These are phyloP conservation scores for Amphiura filiformis DNA, from an alignment of 35 echinoderm and acorn worm species.

Conservation along the genomic window DNA sequence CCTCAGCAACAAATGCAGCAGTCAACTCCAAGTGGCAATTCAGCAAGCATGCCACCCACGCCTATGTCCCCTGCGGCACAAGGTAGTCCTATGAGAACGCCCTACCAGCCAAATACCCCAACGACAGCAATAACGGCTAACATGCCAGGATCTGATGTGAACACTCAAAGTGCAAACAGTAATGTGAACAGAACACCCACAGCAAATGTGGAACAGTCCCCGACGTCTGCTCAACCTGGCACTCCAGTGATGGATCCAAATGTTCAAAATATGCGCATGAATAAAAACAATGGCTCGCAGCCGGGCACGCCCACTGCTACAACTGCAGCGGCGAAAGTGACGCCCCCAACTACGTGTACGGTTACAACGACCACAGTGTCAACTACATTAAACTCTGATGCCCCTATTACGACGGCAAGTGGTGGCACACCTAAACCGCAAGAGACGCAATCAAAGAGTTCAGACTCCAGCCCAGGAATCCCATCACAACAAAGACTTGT, in stretches of 20 bases:
- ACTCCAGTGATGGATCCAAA: slow-evolving; percentile 61
- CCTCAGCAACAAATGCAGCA: background rate
- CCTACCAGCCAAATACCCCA: slow-evolving; percentile 62
- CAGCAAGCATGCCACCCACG: slow-evolving; percentile 15
- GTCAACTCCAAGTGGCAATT: slow-evolving; percentile 14
- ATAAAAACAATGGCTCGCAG: slow-evolving; percentile 27
- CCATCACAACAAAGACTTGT: slow-evolving; percentile 73
- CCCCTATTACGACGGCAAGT: slow-evolving; percentile 13
- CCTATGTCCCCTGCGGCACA: slow-evolving; percentile 46
- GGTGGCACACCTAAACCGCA: slow-evolving; percentile 8
- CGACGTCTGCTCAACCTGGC: slow-evolving; percentile 72
- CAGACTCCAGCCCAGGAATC: slow-evolving; percentile 4
- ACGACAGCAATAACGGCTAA: slow-evolving; percentile 49
- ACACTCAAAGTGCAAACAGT: background rate
- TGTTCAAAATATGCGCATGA: slow-evolving; percentile 31
- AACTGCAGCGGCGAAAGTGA: slow-evolving; percentile 33
- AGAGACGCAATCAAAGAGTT: slow-evolving; percentile 14
- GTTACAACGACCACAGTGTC: slow-evolving; percentile 30
- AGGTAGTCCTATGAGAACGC: slow-evolving; percentile 59
- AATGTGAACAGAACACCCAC: slow-evolving; percentile 10
- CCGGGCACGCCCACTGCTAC: slow-evolving; percentile 49
- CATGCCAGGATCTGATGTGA: background rate
- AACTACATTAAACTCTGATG: slow-evolving; percentile 39
- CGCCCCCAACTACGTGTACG: slow-evolving; percentile 30
- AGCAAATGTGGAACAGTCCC: slow-evolving; percentile 68